Conservation (phyloP, 2,797 vertebrate genomes). For the Momotus momota region DNA sequence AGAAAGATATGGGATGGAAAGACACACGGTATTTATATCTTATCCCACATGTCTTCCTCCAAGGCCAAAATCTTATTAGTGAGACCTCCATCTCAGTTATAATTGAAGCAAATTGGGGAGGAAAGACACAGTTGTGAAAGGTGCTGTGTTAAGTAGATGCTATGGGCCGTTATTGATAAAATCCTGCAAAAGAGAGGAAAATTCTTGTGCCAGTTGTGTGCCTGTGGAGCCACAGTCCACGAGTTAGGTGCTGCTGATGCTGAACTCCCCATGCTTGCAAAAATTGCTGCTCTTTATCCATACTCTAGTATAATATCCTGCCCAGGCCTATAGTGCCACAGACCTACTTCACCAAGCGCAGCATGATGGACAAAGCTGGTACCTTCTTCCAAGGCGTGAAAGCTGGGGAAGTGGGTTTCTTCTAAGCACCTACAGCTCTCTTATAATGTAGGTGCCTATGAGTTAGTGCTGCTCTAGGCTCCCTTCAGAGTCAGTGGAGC, state of each 20-base stretch:
- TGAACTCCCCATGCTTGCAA: background rate
- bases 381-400: background rate
- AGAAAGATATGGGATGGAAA: background rate
- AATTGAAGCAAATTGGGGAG: background rate
- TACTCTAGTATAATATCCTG: background rate
- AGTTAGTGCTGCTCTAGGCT: background rate
- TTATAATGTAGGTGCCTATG: background rate
- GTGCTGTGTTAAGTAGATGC: background rate
- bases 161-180: background rate
- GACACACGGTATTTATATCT: accelerated
- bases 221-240: background rate
- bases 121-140: background rate
- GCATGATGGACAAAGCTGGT: background rate
- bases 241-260: background rate
- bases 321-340: background rate
- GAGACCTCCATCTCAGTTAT: background rate
- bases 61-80: background rate
- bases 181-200: background rate
- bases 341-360: background rate
- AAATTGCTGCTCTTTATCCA: background rate
- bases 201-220: background rate
- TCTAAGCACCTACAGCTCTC: background rate
- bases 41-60: background rate
- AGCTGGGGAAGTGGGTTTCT: background rate
- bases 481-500: background rate